Base-by-base conservation (phyloP, 2,888 invertebrate species). In the Orthonevra nobilis region DNA sequence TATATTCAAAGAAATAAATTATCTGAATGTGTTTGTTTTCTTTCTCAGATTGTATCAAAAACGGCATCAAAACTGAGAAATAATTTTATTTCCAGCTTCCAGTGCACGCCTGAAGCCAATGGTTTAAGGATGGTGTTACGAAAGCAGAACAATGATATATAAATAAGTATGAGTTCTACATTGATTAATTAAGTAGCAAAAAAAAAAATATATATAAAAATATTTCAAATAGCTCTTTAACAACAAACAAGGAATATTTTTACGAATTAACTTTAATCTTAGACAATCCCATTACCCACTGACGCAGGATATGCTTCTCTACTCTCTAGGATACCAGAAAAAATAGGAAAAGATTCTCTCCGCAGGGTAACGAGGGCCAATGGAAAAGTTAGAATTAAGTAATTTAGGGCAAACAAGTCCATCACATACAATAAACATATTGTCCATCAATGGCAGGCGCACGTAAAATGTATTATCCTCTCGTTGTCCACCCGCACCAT, bases 221-320 rank as follows among this genome's bases (percentile, higher is more conserved):
- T n/a, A n/a, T n/a, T n/a, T n/a, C n/a, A n/a, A n/a, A n/a, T n/a
- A n/a, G n/a, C n/a, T n/a, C n/a, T n/a, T n/a, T n/a, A n/a, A 23
- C 5, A 19, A 40, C 12, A 30, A 56, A 30, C 7, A 10, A 6
- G 54, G 12, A 12, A 7, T 10, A 9, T 2, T 32, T n/a, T n/a
- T 32, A n/a, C n/a, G 34, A 28, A 63, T 77, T 64, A 60, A 70
- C 70, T 52, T 66, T 46, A 66, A 72, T 72, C 52, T 60, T 54
- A 72, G 54, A 28, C 64, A 77, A 72, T 69, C 69, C 34, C 17
- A 44, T 69, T 69, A 30, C 10, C 40, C 28, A 12, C 56, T 12
- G 32, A 40, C 14, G 12, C n/a, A 3, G 3, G 46, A 64, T 50
- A 36, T 28, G 6, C 15, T 34, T 44, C 17, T 23, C 9, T 10